These are phyloP conservation scores for Heliconius ethilla DNA, from an alignment of 2,888 invertebrate genomes.

Conservation along the genomic window DNA sequence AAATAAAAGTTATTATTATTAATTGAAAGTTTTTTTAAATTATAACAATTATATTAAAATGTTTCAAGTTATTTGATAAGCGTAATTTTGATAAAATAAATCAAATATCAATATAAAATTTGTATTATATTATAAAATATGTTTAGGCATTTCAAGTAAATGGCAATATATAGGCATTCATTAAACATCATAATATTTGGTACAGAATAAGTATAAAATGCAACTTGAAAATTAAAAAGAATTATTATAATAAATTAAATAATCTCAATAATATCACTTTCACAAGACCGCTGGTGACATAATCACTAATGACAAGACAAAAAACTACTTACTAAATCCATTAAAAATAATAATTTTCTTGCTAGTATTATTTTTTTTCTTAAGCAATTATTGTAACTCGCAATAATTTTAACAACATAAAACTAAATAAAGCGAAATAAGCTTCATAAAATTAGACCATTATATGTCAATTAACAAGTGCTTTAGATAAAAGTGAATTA, in stretches of 20 bases:
- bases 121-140: neutral
- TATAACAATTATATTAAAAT: neutral
- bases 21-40: too few relatives aligned
- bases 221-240: neutral
- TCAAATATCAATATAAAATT: neutral
- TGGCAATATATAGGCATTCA: constrained; percentile 1
- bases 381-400: neutral
- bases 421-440: neutral
- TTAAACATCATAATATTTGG: neutral
- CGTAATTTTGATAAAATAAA: neutral
- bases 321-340: neutral
- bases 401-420: neutral
- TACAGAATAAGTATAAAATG: neutral
- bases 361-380: neutral
- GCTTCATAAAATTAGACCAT: neutral
- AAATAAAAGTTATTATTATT: too few relatives aligned
- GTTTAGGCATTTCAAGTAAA: neutral
- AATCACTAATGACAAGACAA: neutral
- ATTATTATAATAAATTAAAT: neutral
- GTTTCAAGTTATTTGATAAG: neutral
- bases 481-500: too few relatives aligned
- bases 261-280: constrained; percentile 10
- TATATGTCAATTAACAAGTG: neutral
- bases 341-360: neutral
- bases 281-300: neutral